A percentile compares a stretch with the other conserved stretches of the same genome.
phyloP scores from a whole-genome alignment of 2,113 vertebrate genomes.

The Pristiophorus japonicus region DNA sequence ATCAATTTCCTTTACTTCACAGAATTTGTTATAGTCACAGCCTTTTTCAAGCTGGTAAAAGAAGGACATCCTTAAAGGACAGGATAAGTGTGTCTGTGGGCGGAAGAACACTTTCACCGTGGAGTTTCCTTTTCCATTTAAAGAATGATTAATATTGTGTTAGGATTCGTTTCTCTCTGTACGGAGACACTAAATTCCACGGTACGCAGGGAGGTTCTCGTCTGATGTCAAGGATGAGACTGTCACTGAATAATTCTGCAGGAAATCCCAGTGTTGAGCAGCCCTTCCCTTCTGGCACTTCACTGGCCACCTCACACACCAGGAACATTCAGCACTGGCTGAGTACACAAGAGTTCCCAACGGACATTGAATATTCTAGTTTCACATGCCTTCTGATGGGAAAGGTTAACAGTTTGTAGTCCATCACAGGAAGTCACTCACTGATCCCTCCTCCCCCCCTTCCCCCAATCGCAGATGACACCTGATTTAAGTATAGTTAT shows the following conservation, averaged over 20 bases:
- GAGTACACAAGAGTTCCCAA: background rate
- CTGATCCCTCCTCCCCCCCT: too few species aligned
- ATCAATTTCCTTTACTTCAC: background rate
- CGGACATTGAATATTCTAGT: background rate
- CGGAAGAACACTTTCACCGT: background rate
- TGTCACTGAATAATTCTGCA: background rate
- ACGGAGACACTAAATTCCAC: background rate
- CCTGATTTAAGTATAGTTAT: background rate
- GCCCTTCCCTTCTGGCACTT: background rate
- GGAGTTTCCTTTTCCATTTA: background rate
- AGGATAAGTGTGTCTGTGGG: background rate
- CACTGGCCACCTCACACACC: background rate
- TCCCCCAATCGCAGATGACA: background rate
- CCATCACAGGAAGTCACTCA: too few species aligned
- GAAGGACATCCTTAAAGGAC: background rate
- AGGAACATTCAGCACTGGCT: background rate
- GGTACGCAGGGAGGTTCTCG: background rate
- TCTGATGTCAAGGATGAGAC: background rate
- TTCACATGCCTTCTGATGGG: background rate
- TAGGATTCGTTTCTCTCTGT: background rate
- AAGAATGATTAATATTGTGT: background rate
- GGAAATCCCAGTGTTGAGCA: background rate
- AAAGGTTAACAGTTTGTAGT: background rate
- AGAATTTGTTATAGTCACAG: background rate
- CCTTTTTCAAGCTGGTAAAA: background rate